Evolutionary conservation across 2,113 vertebrate species (phyloP), one percentile per base, ranked within the genome.

Genomic region (Pitta sordida): DNA sequence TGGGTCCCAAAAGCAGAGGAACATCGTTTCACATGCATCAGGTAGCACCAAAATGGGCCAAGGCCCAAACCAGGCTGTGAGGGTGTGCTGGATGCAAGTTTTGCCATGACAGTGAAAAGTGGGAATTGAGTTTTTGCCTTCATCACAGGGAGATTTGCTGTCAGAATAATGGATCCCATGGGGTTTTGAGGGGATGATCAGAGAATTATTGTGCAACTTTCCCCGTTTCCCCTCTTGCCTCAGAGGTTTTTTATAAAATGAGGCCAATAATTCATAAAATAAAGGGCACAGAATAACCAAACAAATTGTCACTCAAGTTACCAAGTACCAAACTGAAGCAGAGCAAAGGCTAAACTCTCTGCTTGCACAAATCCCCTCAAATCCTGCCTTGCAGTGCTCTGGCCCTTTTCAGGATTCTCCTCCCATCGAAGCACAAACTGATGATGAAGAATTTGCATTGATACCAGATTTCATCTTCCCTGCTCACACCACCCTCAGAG

Each of bases 151-250:
- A 75, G 80, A 68, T 92, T 37, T 88, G 86, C 80, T 86, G 76
- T 63, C 65, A 68, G 69, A 86, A 7, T 49, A 84, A 87, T 20
- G 85, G 62, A 76, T 68, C 83, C 84, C 69, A 2, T 5, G 73
- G 86, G 81, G 37, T 39, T 74, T 27, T 15, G 19, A 70, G 68
- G 43, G 82, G 29, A 80, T 71, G 76, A 48, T 63, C 69, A 68
- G 58, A 55, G 90, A 91, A 89, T 79, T 79, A 46, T 79, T 96
- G 78, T 77, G 48, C 74, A 93, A 79, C 65, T 92, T 60, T 36
- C n/a, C 21, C 63, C 6, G 6, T 77, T 77, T 88, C 55, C 48
- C 36, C 86, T 86, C 90, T 86, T 88, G 77, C 69, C 75, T 88
- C 56, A 37, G 65, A 86, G 43, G 29, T 89, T 21, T 88, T 78